These are phyloP conservation scores for Terebella lapidaria DNA, from an alignment of 2,888 invertebrate genomes.

Conservation along the genomic window DNA sequence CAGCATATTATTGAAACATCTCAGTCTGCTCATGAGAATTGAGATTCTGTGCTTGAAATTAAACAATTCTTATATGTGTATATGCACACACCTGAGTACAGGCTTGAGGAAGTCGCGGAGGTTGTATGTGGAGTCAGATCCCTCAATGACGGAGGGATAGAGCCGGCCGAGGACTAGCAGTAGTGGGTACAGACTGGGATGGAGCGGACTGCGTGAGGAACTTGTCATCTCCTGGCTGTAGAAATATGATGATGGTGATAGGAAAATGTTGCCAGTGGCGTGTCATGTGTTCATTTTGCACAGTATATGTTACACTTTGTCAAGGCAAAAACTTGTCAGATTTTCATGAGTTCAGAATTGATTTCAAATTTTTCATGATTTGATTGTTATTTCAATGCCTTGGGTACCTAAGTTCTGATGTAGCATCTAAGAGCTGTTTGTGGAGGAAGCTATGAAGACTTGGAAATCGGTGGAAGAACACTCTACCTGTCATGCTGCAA, in stretches of 20 bases:
- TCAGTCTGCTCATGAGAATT: too few relatives aligned
- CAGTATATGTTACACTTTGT: too few relatives aligned
- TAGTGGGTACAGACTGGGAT: slow-evolving; percentile 70
- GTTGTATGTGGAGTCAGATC: slow-evolving; percentile 66
- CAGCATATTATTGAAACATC: too few relatives aligned
- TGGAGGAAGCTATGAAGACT: slow-evolving; percentile 61
- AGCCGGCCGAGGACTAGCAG: slow-evolving; percentile 73
- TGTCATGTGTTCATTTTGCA: neutral
- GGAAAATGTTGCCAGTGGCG: too few relatives aligned
- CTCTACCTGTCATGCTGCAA: slow-evolving; percentile 57
- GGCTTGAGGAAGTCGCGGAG: slow-evolving; percentile 65
- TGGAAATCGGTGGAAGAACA: slow-evolving; percentile 75
- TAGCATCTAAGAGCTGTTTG: slow-evolving; percentile 52
- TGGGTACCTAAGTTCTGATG: too few relatives aligned
- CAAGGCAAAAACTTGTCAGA: too few relatives aligned
- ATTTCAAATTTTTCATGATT: too few relatives aligned
- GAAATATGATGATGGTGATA: neutral
- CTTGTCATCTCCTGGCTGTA: neutral
- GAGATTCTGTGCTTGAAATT: too few relatives aligned
- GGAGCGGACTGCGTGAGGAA: too few relatives aligned
- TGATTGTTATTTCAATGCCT: too few relatives aligned
- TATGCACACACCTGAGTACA: slow-evolving; percentile 57
- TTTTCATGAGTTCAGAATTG: too few relatives aligned
- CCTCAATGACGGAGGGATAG: slow-evolving; percentile 71
- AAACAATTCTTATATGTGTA: too few relatives aligned